Conservation (phyloP, 1,140 invertebrate genomes). For the Zaprionus kolodkinae region DNA sequence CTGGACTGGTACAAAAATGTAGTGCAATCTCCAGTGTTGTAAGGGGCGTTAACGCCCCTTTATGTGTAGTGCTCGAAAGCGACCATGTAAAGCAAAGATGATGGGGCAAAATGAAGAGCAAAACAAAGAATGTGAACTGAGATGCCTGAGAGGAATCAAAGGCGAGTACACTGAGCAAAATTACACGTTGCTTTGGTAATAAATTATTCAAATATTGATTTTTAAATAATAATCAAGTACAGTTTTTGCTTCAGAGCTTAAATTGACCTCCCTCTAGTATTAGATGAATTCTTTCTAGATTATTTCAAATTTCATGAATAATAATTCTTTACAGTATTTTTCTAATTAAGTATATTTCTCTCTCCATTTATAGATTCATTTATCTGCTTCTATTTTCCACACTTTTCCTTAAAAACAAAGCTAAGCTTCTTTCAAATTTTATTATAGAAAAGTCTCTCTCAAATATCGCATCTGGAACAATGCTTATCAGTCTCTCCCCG, state of each 20-base stretch:
- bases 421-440: not conserved
- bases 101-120: not conserved
- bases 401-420: not conserved
- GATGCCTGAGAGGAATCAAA: not conserved
- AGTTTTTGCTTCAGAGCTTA: too few relatives aligned
- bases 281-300: too few relatives aligned
- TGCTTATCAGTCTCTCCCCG: not conserved
- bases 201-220: too few relatives aligned
- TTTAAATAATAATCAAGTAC: too few relatives aligned
- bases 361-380: too few relatives aligned
- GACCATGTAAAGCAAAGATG: not conserved
- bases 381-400: not conserved
- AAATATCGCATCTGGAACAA: not conserved
- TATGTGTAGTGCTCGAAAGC: slow-evolving; percentile 11
- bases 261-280: too few relatives aligned
- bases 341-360: too few relatives aligned
- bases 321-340: not conserved
- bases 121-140: not conserved
- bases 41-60: slow-evolving; percentile 34
- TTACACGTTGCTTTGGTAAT: not conserved
- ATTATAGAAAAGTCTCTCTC: not conserved
- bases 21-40: slow-evolving; percentile 29
- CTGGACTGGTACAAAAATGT: slow-evolving; percentile 21
- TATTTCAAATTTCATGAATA: too few relatives aligned
- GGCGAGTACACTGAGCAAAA: not conserved